Base-by-base conservation (phyloP, 2,888 invertebrate genomes). In the Tetropium fuscum region DNA sequence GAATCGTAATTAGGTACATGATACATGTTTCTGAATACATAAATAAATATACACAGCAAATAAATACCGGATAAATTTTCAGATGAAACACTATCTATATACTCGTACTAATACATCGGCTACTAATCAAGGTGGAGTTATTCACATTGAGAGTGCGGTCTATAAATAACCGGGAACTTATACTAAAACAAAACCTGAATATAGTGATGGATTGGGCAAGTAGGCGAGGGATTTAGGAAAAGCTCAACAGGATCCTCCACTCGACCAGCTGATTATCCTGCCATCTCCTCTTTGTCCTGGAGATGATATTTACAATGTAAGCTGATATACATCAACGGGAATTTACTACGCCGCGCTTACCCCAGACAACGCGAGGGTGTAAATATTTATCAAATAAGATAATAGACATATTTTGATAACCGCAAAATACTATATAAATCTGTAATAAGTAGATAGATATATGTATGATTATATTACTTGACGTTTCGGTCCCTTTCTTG, bases 171-270 rank as follows among this genome's bases (percentile, higher is more conserved):
- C 40, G 36, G 54, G 60, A 60, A 64, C 63, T 69, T 69, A 67
- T 66, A 64, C 69, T 60, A 64, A 63, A 69, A 64, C 65, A 63
- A 54, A 60, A 61, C 55, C 65, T 63, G 70, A 74, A 74, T 74
- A 78, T 79, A 74, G 82, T 83, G 82, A 83, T 83, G 82, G 83
- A 83, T 83, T 79, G 82, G 79, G 74, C 81, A 79, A 83, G 82
- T 81, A 83, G 83, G 74, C 79, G 77, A 75, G 83, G 83, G 83
- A 83, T 78, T 82, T 82, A 73, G 73, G 76, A 78, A 81, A 80
- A 78, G 78, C 83, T 83, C 83, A 80, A 83, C 83, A 83, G 82
- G 82, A 83, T 80, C 82, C 80, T 76, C 81, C 83, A 83, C 83
- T 83, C 81, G 81, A 69, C 80, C 79, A 76, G 70, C 77, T 80